Conservation (phyloP, 2,797 vertebrate species). For the Brachyalestes nurse region DNA sequence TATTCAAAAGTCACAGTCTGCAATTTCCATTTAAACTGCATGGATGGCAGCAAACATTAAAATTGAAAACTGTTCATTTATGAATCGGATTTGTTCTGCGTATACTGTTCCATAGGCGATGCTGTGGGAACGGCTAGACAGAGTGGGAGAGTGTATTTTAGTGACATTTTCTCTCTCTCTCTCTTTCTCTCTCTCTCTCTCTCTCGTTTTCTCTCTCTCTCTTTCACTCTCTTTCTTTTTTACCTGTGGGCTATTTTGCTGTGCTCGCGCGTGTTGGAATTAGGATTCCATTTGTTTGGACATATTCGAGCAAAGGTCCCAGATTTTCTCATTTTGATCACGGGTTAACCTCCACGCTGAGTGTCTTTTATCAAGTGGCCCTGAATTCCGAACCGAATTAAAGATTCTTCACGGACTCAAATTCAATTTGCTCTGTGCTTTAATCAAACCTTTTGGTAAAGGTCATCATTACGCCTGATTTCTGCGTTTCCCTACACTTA, state of each 20-base stretch:
- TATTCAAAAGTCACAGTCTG: slow-evolving; percentile 64
- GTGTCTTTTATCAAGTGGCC: slow-evolving; percentile 29
- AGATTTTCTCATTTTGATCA: slow-evolving; percentile 31
- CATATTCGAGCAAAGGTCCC: slow-evolving; percentile 25
- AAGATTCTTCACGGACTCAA: slow-evolving; percentile 22
- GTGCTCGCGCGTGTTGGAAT: slow-evolving; percentile 11
- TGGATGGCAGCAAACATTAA: slow-evolving; percentile 69
- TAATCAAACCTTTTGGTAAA: slow-evolving; percentile 33
- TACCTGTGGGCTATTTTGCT: slow-evolving; percentile 13
- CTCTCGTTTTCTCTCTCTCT: background rate
- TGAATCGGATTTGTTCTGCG: slow-evolving; percentile 78
- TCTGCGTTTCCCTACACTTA: background rate
- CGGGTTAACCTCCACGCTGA: background rate
- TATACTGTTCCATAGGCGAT: slow-evolving; percentile 72
- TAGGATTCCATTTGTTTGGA: slow-evolving; percentile 20
- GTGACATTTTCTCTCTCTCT: background rate
- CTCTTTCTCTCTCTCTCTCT: background rate
- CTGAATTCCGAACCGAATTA: slow-evolving; percentile 24
- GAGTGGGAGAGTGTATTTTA: background rate
- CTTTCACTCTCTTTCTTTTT: background rate
- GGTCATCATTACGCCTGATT: slow-evolving; percentile 29
- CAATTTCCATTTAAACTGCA: slow-evolving; percentile 73
- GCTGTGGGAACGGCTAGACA: slow-evolving; percentile 56
- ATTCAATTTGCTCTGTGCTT: slow-evolving; percentile 31
- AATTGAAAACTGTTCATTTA: slow-evolving; percentile 80